Percentiles rank a stretch among this genome's conserved stretches.
Evolutionary conservation across 53 echinoderm and acorn worm species (phyloP).

Genomic region (Holothuria leucospilota): DNA sequence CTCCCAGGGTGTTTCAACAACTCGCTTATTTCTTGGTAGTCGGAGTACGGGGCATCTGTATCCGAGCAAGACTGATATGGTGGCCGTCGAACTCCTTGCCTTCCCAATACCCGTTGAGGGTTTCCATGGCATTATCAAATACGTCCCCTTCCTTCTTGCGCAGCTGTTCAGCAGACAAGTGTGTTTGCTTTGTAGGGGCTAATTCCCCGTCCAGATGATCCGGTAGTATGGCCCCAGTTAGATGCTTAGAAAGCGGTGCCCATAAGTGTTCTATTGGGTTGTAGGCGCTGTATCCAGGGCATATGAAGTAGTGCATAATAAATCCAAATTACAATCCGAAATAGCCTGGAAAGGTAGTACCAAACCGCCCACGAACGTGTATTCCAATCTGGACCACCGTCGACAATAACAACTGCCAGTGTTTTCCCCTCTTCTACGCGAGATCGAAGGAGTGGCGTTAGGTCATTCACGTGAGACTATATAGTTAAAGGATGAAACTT

Average conservation of each 20-base stretch:
- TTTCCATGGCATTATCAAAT: neutral
- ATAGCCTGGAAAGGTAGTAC: slow-evolving; percentile 23
- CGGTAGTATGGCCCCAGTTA: slow-evolving; percentile 54
- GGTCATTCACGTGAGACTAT: slow-evolving; percentile 51
- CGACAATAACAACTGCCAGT: slow-evolving; percentile 5
- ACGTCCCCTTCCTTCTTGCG: slow-evolving; percentile 3
- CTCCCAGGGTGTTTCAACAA: neutral
- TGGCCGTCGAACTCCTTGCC: neutral
- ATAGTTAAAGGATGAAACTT: slow-evolving; percentile 47
- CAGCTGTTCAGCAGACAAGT: neutral
- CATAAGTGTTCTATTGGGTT: slow-evolving; percentile 65
- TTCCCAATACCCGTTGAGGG: slow-evolving; percentile 1
- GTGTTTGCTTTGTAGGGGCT: neutral
- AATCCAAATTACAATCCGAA: slow-evolving; percentile 53
- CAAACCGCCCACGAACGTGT: slow-evolving; percentile 42
- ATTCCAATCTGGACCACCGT: slow-evolving; percentile 62
- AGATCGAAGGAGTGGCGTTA: slow-evolving; percentile 20
- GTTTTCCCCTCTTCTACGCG: slow-evolving; percentile 40
- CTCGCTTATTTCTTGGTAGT: neutral
- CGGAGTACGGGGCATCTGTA: neutral
- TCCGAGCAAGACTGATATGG: neutral
- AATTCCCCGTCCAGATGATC: slow-evolving; percentile 13
- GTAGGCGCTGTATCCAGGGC: slow-evolving; percentile 40
- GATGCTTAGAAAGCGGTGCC: slow-evolving; percentile 44
- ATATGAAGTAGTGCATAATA: slow-evolving; percentile 34